phyloP scores from a whole-genome alignment of 2,113 vertebrate species.

The Neofelis nebulosa region DNA sequence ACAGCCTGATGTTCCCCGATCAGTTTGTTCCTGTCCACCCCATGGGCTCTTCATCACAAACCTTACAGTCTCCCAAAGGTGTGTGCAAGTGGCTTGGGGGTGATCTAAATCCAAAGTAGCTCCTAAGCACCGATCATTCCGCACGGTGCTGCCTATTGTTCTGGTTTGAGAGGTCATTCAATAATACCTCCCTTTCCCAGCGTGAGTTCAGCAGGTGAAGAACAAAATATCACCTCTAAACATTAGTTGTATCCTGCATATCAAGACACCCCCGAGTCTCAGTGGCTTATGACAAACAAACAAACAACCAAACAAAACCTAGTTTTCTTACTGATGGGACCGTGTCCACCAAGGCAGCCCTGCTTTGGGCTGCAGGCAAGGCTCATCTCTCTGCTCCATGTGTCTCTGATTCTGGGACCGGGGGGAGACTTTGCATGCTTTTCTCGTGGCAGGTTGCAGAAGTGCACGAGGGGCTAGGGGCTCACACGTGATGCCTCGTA shows the following conservation, averaged over 20 bases:
- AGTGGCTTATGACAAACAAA: background rate
- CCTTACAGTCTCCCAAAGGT: background rate
- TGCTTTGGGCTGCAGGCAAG: background rate
- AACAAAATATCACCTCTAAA: background rate
- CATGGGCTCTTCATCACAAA: background rate
- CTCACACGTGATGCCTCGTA: accelerated
- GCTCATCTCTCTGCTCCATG: background rate
- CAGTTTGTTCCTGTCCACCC: background rate
- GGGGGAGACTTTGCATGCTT: accelerated
- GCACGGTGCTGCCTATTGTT: accelerated
- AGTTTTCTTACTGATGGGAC: no score
- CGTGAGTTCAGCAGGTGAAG: background rate
- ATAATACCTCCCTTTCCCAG: background rate
- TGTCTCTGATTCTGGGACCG: background rate
- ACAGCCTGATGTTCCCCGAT: background rate
- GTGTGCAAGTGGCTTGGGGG: accelerated
- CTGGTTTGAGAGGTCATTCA: background rate
- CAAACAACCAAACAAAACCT: background rate
- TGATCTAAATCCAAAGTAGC: background rate
- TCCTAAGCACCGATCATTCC: background rate
- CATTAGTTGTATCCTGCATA: background rate
- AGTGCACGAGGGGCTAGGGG: accelerated
- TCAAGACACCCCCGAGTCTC: background rate
- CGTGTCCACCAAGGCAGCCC: background rate
- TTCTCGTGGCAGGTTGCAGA: no score